Evolutionary conservation across 1,140 invertebrate species (phyloP), one percentile per base, ranked within the genome.

Genomic region (Harpegnathos saltator): DNA sequence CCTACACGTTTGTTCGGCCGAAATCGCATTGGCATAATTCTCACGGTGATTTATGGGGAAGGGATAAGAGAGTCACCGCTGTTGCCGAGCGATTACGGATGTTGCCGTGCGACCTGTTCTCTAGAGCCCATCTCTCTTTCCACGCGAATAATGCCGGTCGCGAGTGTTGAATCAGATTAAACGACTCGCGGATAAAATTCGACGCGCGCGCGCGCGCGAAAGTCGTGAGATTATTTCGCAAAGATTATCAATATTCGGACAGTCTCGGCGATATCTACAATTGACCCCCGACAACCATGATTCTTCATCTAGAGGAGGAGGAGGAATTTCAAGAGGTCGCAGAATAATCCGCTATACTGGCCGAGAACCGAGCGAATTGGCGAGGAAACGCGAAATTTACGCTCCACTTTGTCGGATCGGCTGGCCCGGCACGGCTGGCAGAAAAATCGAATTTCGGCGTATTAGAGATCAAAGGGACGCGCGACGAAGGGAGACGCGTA

Each of bases 331-430:
- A 66, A 66, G 38, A 74, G 24, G 5, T 33, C 17, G 44, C 56
- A 7, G 44, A 11, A 82, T 82, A 12, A 58, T 48, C 19, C 17
- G 19, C 4, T n/a, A 26, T 9, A 44, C 26, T 38, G 24, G 15
- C 38, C 38, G 69, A 52, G 59, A 72, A 74, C 9, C 26, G 48
- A 74, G 2, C 24, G 56, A 58, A 61, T 82, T 63, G 78, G 56
- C 59, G 54, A 38, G 48, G 44, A 82, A 82, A 52, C 61, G 82
- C 63, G 82, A 83, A 83, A 78, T 83, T 83, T 73, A 74, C 78
- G 69, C 56, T 82, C 26, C 44, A 74, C 78, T 62, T 82, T 82
- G 68, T 74, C 22, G 69, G 58, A 71, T 80, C 65, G 54, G 24
- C 33, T 52, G 54, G 24, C 33, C 50, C 44, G 75, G 24, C 19